Percentiles rank a stretch among this genome's conserved stretches.
Conservation (phyloP, 2,113 vertebrate genomes). For the Psephotus haematonotus region DNA sequence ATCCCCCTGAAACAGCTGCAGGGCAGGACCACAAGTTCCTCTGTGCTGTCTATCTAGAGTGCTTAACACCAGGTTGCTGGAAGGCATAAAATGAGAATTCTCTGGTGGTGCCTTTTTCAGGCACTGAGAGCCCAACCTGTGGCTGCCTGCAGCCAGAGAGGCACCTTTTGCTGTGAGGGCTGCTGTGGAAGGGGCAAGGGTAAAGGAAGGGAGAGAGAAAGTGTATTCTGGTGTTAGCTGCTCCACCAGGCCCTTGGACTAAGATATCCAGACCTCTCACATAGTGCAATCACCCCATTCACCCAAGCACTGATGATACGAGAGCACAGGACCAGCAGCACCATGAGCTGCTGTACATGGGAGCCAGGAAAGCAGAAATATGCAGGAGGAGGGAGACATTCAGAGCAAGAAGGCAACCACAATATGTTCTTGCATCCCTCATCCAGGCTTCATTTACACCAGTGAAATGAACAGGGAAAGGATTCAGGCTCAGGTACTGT, state of each 20-base stretch:
- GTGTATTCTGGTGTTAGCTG: background rate
- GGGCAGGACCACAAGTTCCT: accelerated
- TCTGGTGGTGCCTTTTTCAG: background rate
- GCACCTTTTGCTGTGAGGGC: background rate
- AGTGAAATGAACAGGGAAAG: background rate
- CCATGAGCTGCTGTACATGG: accelerated
- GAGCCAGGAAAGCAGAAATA: background rate
- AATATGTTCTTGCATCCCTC: background rate
- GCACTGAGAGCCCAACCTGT: background rate
- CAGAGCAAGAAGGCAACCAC: background rate
- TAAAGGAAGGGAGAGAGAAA: background rate
- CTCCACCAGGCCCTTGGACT: background rate
- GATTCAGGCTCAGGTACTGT: background rate
- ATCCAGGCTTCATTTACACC: background rate
- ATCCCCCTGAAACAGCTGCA: background rate
- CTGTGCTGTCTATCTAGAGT: background rate
- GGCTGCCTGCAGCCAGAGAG: background rate
- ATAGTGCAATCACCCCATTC: accelerated
- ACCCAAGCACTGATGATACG: background rate
- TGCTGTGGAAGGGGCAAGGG: background rate
- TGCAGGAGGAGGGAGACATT: background rate
- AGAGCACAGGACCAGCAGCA: background rate
- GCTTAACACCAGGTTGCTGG: accelerated
- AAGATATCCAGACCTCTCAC: background rate
- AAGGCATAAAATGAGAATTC: background rate